Base-by-base conservation (phyloP, 2,888 invertebrate species). In the Aelia acuminata region DNA sequence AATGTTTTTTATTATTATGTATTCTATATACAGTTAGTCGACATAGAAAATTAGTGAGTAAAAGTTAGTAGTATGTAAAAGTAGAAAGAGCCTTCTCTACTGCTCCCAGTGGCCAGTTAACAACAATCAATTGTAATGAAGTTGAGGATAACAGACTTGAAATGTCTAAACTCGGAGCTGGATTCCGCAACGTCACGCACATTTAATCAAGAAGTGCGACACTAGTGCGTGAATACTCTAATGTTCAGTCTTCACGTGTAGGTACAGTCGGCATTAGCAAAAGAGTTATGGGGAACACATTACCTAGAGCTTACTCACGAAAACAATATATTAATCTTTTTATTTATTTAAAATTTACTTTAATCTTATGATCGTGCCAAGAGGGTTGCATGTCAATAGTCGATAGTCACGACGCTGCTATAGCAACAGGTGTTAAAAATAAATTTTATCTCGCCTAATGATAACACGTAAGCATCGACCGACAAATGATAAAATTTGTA, bases 191-290 rank as follows among this genome's bases (percentile, higher is more conserved):
- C 22, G 63, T 35, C 63, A 70, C 63, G 35, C 18, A 70, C 18
- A 70, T 35, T 70, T 35, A 70, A 31, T 70, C 31, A 70, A 35
- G 63, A 70, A 70, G 35, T 70, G 31, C 63, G 63, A 70, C 22
- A 18, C 63, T 18, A 35, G 31, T 70, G 63, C 63, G 63, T 70
- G 63, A 35, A 70, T 35, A 18, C 31, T 35, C 31, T 70, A 70
- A 70, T 70, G 35, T 15, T 11, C 26, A 26, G 26, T 35, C 26
- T n/a, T n/a, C n/a, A n/a, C n/a, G n/a, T n/a, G n/a, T n/a, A n/a
- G n/a, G n/a, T 15, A n/a, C 26, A 26, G 26, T 35, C 26, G 63
- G 63, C 18, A 18, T 70, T 70, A 35, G 63, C 63, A 10, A 70
- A 31, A 70, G 22, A 70, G 35, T 18, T 7, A n/a, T 35, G 13